phyloP scores from a whole-genome alignment of 1,140 invertebrate genomes.

The Triops longicaudatus region DNA sequence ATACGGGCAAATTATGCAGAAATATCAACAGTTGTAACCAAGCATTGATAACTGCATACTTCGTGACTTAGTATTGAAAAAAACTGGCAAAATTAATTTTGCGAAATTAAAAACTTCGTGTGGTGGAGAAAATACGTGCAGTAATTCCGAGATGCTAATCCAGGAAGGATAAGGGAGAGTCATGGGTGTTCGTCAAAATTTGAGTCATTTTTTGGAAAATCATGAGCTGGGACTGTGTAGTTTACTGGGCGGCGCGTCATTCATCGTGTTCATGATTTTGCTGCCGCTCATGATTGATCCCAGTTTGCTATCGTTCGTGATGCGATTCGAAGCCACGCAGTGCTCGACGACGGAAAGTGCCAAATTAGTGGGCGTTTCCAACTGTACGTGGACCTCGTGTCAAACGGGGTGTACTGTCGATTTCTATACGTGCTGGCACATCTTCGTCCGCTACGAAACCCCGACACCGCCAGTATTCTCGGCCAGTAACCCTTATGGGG shows the following conservation, averaged over 20 bases:
- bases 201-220: conserved; percentile 15
- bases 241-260: conserved; percentile 26
- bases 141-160: no score
- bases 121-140: no score
- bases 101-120: no score
- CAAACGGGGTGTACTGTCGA: conserved; percentile 37
- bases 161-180: not conserved
- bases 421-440: conserved; percentile 36
- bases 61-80: no score
- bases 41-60: no score
- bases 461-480: conserved; percentile 16
- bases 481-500: not conserved
- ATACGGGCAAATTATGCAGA: no score
- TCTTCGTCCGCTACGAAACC: conserved; percentile 35
- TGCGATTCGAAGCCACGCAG: conserved; percentile 33
- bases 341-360: conserved; percentile 34
- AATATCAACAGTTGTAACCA: no score
- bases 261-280: conserved; percentile 27
- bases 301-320: conserved; percentile 34
- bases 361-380: conserved; percentile 33
- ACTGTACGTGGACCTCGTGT: conserved; percentile 39
- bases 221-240: conserved; percentile 28
- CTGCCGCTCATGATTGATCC: conserved; percentile 33
- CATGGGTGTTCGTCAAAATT: conserved; percentile 13
- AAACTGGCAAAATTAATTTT: no score